phyloP scores from a whole-genome alignment of 1,140 invertebrate genomes.

The Zaprionus inermis region DNA sequence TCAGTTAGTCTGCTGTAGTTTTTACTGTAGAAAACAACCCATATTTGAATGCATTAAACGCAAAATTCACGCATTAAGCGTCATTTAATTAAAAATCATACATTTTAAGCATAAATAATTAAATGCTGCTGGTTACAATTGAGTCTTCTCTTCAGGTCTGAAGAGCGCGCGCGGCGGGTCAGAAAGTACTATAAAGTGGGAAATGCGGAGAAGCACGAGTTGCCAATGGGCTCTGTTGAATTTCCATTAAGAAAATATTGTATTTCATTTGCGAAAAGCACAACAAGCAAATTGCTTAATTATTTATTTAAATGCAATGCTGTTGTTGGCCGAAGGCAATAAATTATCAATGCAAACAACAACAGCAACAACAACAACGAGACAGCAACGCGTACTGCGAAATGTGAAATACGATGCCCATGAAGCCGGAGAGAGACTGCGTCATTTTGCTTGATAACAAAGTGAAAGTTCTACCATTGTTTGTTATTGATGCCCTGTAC shows the following conservation, averaged over 20 bases:
- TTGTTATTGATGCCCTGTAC: slow-evolving; percentile 15
- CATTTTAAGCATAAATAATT: slow-evolving; percentile 49
- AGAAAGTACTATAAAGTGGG: background rate
- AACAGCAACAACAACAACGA: background rate
- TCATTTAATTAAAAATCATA: slow-evolving; percentile 59
- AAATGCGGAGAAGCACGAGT: background rate
- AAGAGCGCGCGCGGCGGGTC: background rate
- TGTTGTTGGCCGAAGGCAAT: slow-evolving; percentile 39
- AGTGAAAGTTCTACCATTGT: slow-evolving; percentile 48
- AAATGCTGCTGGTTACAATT: slow-evolving; percentile 51
- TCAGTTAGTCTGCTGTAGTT: background rate
- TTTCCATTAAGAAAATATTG: slow-evolving; percentile 65
- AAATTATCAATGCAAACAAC: slow-evolving; percentile 56
- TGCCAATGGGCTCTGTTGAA: slow-evolving; percentile 33
- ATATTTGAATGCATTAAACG: slow-evolving; percentile 39
- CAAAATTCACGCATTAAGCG: slow-evolving; percentile 33
- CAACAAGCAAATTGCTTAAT: slow-evolving; percentile 62
- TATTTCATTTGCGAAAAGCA: slow-evolving; percentile 56
- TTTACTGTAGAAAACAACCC: slow-evolving; percentile 10
- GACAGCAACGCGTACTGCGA: background rate
- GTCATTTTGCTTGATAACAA: slow-evolving; percentile 59
- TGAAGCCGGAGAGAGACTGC: slow-evolving; percentile 25
- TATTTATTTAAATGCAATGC: slow-evolving; percentile 64
- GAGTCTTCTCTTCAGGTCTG: slow-evolving; percentile 42
- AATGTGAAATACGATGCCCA: slow-evolving; percentile 4